Evolutionary conservation across 2,113 vertebrate species (phyloP), one percentile per base, ranked within the genome.

Genomic region (Pampusana beccarii): DNA sequence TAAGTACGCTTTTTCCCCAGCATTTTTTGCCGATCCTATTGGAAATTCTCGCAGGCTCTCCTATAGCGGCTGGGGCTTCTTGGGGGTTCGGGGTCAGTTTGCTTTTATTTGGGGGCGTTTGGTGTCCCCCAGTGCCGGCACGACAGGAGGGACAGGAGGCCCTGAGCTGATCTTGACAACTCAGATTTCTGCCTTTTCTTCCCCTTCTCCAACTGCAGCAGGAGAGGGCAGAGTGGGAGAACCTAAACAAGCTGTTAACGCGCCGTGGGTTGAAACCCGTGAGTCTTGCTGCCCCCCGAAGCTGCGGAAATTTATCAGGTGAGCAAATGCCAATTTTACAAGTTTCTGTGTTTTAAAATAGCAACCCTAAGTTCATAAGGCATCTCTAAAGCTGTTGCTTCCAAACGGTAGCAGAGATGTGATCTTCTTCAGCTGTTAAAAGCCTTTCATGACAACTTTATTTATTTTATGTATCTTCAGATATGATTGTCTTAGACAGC

Each of bases 171-270:
- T 18, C 53, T 5, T 53, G 64, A 77, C 53, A 73, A 24, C 33
- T 96, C 26, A 19, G 23, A 13, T 46, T 71, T 88, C 57, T 80
- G 16, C 8, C 48, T 70, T 28, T 73, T 40, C 54, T 46, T 46
- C 56, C 38, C 16, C 79, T 42, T 75, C 85, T 92, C 21, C 79
- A 42, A 3, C 38, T 72, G 21, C 81, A 97, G 94, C 96, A 88
- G 96, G 99, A 99, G 83, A 98, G 98, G 96, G 94, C 95, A 23
- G 98, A 99, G 70, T 99, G 99, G 99, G 98, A 98, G 15, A 94
- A 80, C 13, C 72, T 99, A 70, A 99, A 99, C 80, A 96, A 97
- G 53, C 80, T 98, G 2, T 95, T 99, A 83, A 94, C 97, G 95
- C 97, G 69, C 7, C 98, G 95, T 61, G 99, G 99, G 3, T 98